phyloP scores from a whole-genome alignment of 2,888 invertebrate genomes.

The Dasysyrphus albostriatus region DNA sequence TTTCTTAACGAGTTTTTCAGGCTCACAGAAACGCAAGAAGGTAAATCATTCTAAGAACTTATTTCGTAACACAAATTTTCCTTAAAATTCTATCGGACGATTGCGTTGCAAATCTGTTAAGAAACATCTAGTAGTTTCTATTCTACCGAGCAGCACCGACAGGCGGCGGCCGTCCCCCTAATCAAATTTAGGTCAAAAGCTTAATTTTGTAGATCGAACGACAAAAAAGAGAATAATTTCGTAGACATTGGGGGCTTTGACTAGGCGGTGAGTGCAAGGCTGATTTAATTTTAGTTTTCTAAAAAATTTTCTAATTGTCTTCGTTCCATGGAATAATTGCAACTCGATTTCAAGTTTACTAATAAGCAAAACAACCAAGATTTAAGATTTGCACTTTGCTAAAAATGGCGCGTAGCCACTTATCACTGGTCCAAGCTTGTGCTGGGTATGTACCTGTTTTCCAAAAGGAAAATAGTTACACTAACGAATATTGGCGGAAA shows the following conservation, averaged over 20 bases:
- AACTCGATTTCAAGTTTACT: neutral
- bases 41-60: constrained; percentile 14
- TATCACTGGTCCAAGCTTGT: neutral
- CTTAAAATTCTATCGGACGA: neutral
- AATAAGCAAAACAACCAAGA: neutral
- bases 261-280: neutral
- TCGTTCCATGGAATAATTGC: neutral
- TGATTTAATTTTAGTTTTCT: neutral
- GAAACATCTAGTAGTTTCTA: constrained; percentile 42
- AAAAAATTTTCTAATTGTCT: neutral
- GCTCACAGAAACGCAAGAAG: neutral
- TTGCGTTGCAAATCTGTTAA: neutral
- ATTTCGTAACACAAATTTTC: neutral
- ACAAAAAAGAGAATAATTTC: neutral
- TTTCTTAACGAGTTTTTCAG: neutral
- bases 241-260: neutral
- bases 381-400: neutral
- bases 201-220: constrained; percentile 29
- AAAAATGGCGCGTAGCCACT: constrained; percentile 57
- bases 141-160: neutral
- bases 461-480: neutral
- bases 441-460: neutral
- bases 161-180: neutral
- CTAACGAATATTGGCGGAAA: neutral
- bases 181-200: constrained; percentile 61